Evolutionary conservation across 2,113 vertebrate genomes (phyloP).

Genomic region (Orthochromis indermauri): DNA sequence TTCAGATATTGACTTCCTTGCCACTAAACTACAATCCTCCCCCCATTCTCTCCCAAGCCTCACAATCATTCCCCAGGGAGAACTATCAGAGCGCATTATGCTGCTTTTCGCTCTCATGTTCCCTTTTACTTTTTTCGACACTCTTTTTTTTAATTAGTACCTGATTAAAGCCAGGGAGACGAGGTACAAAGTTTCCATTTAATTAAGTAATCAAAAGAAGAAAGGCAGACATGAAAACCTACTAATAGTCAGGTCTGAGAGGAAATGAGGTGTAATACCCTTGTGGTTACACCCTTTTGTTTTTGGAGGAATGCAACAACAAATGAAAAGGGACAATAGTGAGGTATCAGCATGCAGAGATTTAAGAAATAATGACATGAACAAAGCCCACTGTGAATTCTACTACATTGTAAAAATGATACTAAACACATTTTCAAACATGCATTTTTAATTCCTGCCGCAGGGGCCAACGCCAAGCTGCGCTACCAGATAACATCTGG

Average conservation of each 20-base stretch:
- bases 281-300: background rate
- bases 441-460: background rate
- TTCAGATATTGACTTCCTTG: constrained; percentile 37
- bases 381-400: background rate
- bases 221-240: constrained; percentile 48
- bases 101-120: constrained; percentile 31
- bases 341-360: background rate
- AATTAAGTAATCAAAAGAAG: constrained; percentile 63
- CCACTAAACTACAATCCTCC: background rate
- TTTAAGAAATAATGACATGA: background rate
- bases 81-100: background rate
- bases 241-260: constrained; percentile 23
- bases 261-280: constrained; percentile 45
- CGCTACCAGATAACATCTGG: constrained; percentile 86
- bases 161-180: constrained; percentile 49
- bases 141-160: constrained; percentile 52
- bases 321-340: background rate
- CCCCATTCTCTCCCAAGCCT: background rate
- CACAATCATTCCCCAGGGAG: constrained; percentile 16
- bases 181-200: constrained; percentile 51
- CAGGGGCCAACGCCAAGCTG: constrained; percentile 83
- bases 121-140: constrained; percentile 3
- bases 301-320: background rate
- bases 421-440: background rate
- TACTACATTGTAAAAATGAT: background rate